Evolutionary conservation across 2,888 invertebrate genomes (phyloP).

Genomic region (Papilio elwesi): DNA sequence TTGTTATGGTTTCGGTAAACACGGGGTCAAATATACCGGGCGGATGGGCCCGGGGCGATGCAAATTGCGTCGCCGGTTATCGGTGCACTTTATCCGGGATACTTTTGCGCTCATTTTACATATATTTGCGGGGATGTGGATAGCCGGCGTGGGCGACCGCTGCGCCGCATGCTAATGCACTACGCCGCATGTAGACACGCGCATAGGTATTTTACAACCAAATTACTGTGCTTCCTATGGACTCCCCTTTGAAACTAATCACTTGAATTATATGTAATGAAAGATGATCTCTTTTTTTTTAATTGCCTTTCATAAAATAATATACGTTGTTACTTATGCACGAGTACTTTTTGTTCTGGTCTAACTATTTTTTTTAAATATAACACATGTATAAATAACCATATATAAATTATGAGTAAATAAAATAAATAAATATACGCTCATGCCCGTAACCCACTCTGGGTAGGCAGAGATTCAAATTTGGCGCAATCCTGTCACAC

Average conservation of each 20-base stretch:
- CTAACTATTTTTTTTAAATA: background rate
- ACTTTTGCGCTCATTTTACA: conserved; percentile 81
- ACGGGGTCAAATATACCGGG: conserved; percentile 67
- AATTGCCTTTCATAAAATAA: background rate
- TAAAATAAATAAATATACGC: too few relatives aligned
- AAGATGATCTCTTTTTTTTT: background rate
- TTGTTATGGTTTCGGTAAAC: conserved; percentile 66
- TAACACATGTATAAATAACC: too few relatives aligned
- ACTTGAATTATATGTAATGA: conserved; percentile 26
- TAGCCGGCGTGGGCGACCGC: conserved; percentile 71
- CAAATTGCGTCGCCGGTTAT: conserved; percentile 80
- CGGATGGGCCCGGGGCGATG: conserved; percentile 72
- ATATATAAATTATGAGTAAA: too few relatives aligned
- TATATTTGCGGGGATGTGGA: conserved; percentile 74
- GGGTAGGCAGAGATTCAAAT: too few relatives aligned
- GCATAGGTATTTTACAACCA: conserved; percentile 54
- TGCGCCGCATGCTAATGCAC: conserved; percentile 68
- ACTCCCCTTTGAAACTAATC: conserved; percentile 21
- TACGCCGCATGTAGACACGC: conserved; percentile 57
- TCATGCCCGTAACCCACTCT: too few relatives aligned
- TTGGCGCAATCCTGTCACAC: too few relatives aligned
- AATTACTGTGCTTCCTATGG: conserved; percentile 29
- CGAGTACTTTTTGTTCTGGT: background rate
- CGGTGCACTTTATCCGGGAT: conserved; percentile 79
- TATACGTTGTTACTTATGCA: too few relatives aligned